Conservation (phyloP, 1,140 invertebrate species). For the Ephestia elutella region DNA sequence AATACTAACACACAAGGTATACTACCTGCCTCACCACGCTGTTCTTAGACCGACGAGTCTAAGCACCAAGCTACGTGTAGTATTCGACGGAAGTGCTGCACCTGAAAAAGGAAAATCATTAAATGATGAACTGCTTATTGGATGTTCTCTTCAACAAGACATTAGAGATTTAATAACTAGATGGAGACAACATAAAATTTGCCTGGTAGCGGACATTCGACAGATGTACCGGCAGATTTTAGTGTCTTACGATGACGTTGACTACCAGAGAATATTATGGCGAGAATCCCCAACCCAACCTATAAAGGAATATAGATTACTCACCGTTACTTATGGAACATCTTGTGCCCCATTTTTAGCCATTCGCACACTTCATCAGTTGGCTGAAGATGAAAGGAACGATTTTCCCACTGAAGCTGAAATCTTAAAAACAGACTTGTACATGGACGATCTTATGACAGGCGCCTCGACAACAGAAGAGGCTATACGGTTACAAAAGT, state of each 20-base stretch:
- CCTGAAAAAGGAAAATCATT: constrained; percentile 15
- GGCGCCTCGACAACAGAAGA: constrained; percentile 28
- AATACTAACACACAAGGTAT: not conserved
- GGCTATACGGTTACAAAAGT: not conserved
- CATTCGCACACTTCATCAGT: constrained; percentile 40
- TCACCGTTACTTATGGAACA: too few relatives aligned
- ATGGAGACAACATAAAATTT: constrained; percentile 43
- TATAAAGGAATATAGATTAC: too few relatives aligned
- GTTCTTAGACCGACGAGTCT: constrained; percentile 17
- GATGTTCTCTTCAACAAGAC: constrained; percentile 53
- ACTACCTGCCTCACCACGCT: constrained; percentile 29
- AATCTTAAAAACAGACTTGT: constrained; percentile 33
- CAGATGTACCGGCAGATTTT: constrained; percentile 56
- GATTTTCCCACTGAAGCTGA: constrained; percentile 22
- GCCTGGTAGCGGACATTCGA: constrained; percentile 49
- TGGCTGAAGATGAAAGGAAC: constrained; percentile 30
- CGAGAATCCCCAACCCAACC: constrained; percentile 16
- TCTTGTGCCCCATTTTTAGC: too few relatives aligned
- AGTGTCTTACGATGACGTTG: constrained; percentile 28
- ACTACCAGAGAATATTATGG: constrained; percentile 49
- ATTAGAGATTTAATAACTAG: constrained; percentile 47
- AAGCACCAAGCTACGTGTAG: constrained; percentile 10
- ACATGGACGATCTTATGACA: constrained; percentile 36
- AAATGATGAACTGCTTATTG: constrained; percentile 27
- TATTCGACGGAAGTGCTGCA: constrained; percentile 17